phyloP scores from a whole-genome alignment of 2,888 invertebrate species.

The Mesorhabditis belari region DNA sequence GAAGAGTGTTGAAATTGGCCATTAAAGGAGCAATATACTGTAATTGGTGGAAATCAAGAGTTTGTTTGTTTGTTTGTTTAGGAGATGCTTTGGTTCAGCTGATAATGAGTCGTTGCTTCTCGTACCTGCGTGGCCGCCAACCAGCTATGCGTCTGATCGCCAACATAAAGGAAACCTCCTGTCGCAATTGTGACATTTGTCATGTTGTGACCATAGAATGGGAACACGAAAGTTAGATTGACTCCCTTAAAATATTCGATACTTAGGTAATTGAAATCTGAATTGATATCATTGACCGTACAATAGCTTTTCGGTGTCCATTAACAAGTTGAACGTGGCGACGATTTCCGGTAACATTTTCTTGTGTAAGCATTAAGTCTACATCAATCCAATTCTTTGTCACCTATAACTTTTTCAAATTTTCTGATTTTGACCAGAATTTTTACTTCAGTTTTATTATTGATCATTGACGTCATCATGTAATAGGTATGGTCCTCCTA shows the following conservation, averaged over 20 bases:
- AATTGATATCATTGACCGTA: conserved; percentile 5
- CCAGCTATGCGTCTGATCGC: conserved; percentile 93
- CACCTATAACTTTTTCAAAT: conserved; percentile 1
- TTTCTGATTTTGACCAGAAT: neutral
- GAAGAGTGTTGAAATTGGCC: conserved; percentile 93
- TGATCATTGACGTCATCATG: conserved; percentile 19
- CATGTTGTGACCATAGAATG: conserved; percentile 86
- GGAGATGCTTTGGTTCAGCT: too few species aligned
- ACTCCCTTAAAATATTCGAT: conserved; percentile 66
- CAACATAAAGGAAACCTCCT: conserved; percentile 88
- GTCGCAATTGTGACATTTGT: conserved; percentile 88
- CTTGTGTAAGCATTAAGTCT: conserved; percentile 34
- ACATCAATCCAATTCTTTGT: conserved; percentile 40
- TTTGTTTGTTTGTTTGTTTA: too few species aligned
- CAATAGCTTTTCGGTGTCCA: conserved; percentile 47
- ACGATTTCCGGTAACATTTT: conserved; percentile 33
- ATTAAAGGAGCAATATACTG: conserved; percentile 92
- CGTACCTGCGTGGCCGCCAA: conserved; percentile 84
- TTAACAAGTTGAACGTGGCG: conserved; percentile 41
- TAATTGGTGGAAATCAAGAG: neutral
- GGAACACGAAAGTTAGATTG: conserved; percentile 77
- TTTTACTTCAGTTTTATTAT: conserved; percentile 12
- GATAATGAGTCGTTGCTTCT: too few species aligned
- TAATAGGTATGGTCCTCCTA: conserved; percentile 46
- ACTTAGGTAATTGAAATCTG: neutral